Conservation (phyloP, 1,140 invertebrate genomes). For the Aphidius ervi region DNA sequence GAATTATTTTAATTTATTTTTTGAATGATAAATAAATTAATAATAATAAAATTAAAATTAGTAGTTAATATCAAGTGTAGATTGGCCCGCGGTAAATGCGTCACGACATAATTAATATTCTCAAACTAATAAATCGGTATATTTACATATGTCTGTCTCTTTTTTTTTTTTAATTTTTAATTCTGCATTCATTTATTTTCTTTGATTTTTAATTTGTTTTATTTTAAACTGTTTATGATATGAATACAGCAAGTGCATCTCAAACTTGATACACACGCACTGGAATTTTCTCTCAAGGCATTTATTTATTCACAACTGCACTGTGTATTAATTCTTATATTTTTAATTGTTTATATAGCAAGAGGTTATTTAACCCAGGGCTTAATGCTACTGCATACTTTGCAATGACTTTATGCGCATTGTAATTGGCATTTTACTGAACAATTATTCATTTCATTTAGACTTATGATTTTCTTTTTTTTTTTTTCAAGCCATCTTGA, state of each 20-base stretch:
- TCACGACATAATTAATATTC: slow-evolving; percentile 27
- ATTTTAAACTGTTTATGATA: neutral
- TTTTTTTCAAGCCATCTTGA: too few species aligned
- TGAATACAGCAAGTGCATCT: neutral
- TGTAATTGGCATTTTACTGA: too few species aligned
- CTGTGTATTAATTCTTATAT: neutral
- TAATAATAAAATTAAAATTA: too few species aligned
- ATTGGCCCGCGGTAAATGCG: slow-evolving; percentile 20
- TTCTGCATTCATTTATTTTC: neutral
- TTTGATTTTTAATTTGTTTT: neutral
- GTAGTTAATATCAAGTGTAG: too few species aligned
- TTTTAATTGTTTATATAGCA: slow-evolving; percentile 6
- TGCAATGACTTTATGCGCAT: too few species aligned
- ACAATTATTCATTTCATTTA: too few species aligned
- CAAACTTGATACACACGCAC: neutral
- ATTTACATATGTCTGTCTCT: slow-evolving; percentile 15
- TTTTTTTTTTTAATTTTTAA: neutral
- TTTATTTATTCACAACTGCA: neutral
- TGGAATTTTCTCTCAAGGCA: slow-evolving; percentile 3
- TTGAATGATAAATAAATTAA: too few species aligned
- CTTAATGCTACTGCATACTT: too few species aligned
- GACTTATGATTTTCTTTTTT: too few species aligned
- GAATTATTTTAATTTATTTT: too few species aligned
- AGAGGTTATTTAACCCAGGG: too few species aligned
- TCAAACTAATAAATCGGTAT: slow-evolving; percentile 24